phyloP scores from a whole-genome alignment of 2,113 vertebrate genomes.

The Physeter macrocephalus region DNA sequence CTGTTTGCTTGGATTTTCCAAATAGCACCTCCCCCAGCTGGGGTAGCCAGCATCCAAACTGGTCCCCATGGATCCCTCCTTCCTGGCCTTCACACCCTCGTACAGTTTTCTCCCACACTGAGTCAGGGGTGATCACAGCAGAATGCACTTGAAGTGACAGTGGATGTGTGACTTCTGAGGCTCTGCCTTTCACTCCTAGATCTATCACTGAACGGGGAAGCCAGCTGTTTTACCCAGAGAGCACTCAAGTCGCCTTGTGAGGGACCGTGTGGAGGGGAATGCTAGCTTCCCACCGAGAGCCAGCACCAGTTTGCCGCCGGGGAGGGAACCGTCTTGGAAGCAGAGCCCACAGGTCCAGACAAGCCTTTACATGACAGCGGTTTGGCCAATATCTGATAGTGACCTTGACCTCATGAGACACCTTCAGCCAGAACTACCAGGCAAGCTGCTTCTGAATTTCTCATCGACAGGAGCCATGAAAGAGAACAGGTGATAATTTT shows the following conservation, averaged over 20 bases:
- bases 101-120: background rate
- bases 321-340: rapidly evolving
- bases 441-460: background rate
- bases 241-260: background rate
- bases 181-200: background rate
- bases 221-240: background rate
- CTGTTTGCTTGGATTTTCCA: background rate
- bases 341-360: too few relatives aligned
- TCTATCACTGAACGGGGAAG: background rate
- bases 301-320: rapidly evolving
- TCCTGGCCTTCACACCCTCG: too few relatives aligned
- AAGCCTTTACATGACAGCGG: background rate
- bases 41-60: background rate
- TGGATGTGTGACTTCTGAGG: background rate
- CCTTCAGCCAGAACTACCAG: background rate
- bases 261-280: too few relatives aligned
- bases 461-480: background rate
- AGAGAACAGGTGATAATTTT: background rate
- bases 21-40: too few relatives aligned
- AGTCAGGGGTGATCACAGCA: background rate
- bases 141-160: background rate
- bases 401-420: background rate
- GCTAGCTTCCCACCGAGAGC: rapidly evolving
- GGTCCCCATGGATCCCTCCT: background rate
- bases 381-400: background rate